These are phyloP conservation scores for Artibeus jamaicensis DNA, from an alignment of 2,797 vertebrate genomes.

Conservation along the genomic window DNA sequence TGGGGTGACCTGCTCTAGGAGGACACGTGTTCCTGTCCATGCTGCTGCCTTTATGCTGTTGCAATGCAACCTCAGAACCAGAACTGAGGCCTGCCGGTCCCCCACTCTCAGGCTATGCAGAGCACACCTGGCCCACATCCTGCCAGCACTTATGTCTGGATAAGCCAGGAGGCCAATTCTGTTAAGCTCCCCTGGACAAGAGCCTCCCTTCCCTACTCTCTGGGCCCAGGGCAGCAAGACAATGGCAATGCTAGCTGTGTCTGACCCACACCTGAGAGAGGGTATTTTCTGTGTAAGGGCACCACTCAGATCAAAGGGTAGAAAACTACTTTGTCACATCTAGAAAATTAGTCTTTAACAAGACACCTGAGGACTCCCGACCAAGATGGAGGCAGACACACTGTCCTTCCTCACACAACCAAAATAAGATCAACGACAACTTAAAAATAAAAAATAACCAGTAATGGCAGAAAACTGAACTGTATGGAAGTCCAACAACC, in stretches of 20 bases:
- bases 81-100: background rate
- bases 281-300: background rate
- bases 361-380: background rate
- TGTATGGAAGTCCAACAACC: too few relatives aligned
- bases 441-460: too few relatives aligned
- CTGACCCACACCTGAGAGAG: background rate
- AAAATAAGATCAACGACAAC: too few relatives aligned
- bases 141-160: background rate
- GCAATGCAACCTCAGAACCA: slow-evolving; percentile 13
- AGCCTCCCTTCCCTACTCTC: background rate
- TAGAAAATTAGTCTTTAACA: slow-evolving; percentile 1
- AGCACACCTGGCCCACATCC: background rate
- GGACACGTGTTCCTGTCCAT: background rate
- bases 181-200: background rate
- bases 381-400: too few relatives aligned
- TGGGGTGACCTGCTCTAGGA: background rate
- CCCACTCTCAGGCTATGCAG: background rate
- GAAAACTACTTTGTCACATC: background rate
- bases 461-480: too few relatives aligned
- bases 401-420: too few relatives aligned
- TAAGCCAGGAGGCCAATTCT: background rate
- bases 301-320: background rate
- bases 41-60: too few relatives aligned
- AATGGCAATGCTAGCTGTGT: background rate
- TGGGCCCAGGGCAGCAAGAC: background rate